Evolutionary conservation across 1,140 invertebrate species (phyloP).

Genomic region (Drosophila serrata): DNA sequence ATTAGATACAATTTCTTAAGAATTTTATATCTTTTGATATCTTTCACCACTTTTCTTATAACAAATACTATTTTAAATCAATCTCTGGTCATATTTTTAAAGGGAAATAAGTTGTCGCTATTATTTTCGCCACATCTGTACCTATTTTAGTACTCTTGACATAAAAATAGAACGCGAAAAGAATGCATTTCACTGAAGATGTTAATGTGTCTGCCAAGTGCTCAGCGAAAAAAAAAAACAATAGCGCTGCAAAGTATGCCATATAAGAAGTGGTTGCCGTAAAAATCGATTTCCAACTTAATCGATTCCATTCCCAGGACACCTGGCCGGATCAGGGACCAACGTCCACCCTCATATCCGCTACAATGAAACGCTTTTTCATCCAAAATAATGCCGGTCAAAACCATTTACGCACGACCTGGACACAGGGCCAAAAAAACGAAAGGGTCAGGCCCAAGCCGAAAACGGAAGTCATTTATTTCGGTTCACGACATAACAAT

Average conservation of each 20-base stretch:
- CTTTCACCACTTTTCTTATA: neutral
- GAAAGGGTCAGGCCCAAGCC: slow-evolving; percentile 20
- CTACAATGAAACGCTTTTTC: slow-evolving; percentile 32
- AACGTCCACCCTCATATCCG: slow-evolving; percentile 33
- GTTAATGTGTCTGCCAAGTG: slow-evolving; percentile 50
- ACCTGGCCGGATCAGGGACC: slow-evolving; percentile 15
- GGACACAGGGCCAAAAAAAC: slow-evolving; percentile 9
- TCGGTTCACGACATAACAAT: slow-evolving; percentile 63
- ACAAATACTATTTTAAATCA: neutral
- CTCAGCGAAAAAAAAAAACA: slow-evolving; percentile 23
- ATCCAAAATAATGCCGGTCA: slow-evolving; percentile 40
- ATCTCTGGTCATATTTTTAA: neutral
- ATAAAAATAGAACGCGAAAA: slow-evolving; percentile 30
- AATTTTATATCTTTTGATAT: too few relatives aligned
- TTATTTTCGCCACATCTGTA: slow-evolving; percentile 2
- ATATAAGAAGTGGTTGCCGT: slow-evolving; percentile 19
- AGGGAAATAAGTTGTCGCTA: neutral
- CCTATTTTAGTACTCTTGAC: slow-evolving; percentile 28
- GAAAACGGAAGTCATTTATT: slow-evolving; percentile 73
- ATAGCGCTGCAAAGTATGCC: slow-evolving; percentile 29
- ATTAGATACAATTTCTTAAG: too few relatives aligned
- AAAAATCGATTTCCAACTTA: slow-evolving; percentile 33
- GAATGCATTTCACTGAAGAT: slow-evolving; percentile 46
- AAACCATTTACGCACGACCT: slow-evolving; percentile 45
- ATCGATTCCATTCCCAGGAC: slow-evolving; percentile 23